These are phyloP conservation scores for Halichoerus grypus DNA, from an alignment of 2,113 vertebrate species.

Conservation along the genomic window DNA sequence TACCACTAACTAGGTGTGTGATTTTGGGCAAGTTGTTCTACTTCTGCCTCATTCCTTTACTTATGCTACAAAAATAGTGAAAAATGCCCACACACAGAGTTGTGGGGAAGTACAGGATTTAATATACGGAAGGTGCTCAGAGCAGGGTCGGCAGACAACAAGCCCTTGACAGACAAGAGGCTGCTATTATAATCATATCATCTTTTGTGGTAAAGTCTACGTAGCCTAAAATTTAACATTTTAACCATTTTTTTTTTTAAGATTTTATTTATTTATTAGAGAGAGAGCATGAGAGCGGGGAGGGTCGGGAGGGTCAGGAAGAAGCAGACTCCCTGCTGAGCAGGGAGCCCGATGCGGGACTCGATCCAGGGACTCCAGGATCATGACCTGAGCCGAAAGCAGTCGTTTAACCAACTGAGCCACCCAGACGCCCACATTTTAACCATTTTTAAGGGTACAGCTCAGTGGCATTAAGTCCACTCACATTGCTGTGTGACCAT, in stretches of 20 bases:
- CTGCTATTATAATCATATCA: background rate
- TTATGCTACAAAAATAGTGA: background rate
- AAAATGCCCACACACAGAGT: background rate
- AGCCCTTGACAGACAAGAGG: background rate
- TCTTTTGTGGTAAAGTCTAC: background rate
- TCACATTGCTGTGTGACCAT: background rate
- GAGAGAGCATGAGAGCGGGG: too few species aligned
- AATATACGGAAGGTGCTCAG: background rate
- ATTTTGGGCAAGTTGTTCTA: background rate
- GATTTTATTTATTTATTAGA: too few species aligned
- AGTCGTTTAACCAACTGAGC: too few species aligned
- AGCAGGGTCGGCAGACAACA: background rate
- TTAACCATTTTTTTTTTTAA: background rate
- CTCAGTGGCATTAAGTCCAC: background rate
- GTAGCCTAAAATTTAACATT: background rate
- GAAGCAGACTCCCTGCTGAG: too few species aligned
- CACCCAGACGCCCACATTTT: background rate
- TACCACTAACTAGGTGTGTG: background rate
- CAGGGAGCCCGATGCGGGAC: too few species aligned
- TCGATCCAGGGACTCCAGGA: too few species aligned
- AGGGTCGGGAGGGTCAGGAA: too few species aligned
- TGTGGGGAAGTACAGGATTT: background rate
- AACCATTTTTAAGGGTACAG: background rate
- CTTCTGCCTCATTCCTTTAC: background rate
- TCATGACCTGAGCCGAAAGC: too few species aligned